Conservation (phyloP, 1,140 invertebrate genomes). For the Drosophila rhopaloa region DNA sequence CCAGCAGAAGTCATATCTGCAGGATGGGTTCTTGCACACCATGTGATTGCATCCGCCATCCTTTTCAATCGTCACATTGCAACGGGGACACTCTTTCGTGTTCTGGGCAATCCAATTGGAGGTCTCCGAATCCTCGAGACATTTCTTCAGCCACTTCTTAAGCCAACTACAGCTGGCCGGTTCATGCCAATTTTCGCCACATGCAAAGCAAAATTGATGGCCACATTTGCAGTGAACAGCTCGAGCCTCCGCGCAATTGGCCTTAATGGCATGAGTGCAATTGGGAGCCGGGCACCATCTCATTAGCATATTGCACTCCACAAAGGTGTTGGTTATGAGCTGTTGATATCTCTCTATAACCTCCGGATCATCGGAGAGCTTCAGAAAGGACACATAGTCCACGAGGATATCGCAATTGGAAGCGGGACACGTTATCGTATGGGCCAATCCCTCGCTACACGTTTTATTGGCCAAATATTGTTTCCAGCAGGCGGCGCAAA, state of each 20-base stretch:
- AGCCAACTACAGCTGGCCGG: conserved; percentile 97
- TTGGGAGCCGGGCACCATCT: conserved; percentile 99
- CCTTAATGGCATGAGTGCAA: conserved; percentile 98
- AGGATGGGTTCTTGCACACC: conserved; percentile 99
- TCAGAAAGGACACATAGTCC: conserved; percentile 98
- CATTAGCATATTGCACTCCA: conserved; percentile 97
- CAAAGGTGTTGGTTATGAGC: conserved; percentile 99
- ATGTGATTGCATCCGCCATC: conserved; percentile 99
- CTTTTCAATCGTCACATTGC: conserved; percentile 99
- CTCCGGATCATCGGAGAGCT: conserved; percentile 94
- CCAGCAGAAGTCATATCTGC: conserved; percentile 99
- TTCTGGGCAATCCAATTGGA: conserved; percentile 99
- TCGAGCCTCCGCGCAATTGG: conserved; percentile 94
- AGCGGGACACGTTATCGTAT: conserved; percentile 98
- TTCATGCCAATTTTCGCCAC: conserved; percentile 99
- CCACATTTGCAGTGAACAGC: conserved; percentile 96
- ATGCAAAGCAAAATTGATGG: conserved; percentile 97
- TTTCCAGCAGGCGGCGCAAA: conserved; percentile 97
- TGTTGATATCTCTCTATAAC: conserved; percentile 98
- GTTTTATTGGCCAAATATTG: conserved; percentile 99
- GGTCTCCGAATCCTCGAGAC: conserved; percentile 99
- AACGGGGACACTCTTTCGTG: conserved; percentile 99
- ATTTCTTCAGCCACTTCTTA: conserved; percentile 99
- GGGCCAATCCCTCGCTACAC: conserved; percentile 97
- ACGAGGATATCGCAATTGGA: conserved; percentile 96